Evolutionary conservation across 37 sponge, comb jelly and placozoan species (phyloP).

Genomic region (Tethya wilhelma): DNA sequence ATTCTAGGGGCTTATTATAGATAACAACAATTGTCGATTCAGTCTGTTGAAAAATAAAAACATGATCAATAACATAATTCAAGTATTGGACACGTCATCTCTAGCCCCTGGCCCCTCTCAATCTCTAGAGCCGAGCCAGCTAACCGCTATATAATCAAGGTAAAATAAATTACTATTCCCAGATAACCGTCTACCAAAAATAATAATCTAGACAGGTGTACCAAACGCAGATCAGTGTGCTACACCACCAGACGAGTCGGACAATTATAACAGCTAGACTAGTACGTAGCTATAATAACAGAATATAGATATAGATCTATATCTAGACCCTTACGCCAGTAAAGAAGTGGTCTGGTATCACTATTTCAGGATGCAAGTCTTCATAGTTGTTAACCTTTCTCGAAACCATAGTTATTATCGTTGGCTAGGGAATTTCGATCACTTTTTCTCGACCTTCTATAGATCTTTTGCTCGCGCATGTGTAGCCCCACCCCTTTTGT

Average conservation of each 20-base stretch:
- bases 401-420: neutral
- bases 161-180: too few species aligned
- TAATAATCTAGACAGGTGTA: too few species aligned
- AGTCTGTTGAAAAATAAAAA: constrained; percentile 1
- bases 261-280: neutral
- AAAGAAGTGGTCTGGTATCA: constrained; percentile 23
- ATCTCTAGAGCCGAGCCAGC: too few species aligned
- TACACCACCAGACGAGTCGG: neutral
- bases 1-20: constrained; percentile 15
- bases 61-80: neutral
- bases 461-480: neutral
- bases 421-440: neutral
- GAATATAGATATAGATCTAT: neutral
- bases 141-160: too few species aligned
- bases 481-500: neutral
- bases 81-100: neutral
- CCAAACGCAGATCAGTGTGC: too few species aligned
- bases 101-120: neutral
- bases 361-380: neutral
- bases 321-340: constrained; percentile 3
- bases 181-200: too few species aligned
- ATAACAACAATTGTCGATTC: constrained; percentile 23
- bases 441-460: neutral
- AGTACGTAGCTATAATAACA: neutral
- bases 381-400: neutral